Evolutionary conservation across 2,888 invertebrate species (phyloP), one percentile per base, ranked within the genome.

Genomic region (Furcula furcula): DNA sequence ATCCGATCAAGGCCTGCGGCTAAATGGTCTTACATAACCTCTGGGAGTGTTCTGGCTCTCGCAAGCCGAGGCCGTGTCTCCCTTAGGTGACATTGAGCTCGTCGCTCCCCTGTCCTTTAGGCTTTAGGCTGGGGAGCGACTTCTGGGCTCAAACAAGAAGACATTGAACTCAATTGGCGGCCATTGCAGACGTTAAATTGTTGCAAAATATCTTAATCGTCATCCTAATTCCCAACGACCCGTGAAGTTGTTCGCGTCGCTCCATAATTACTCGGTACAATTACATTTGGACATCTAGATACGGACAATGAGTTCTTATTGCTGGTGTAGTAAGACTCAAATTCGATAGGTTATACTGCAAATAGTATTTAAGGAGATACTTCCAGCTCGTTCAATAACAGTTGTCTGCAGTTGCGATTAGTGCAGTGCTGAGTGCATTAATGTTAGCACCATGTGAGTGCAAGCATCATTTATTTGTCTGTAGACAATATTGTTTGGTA

Each of bases 351-450:
- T 39, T 34, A 13, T 12, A 12, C 45, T 28, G 43, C 31, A 45
- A 26, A 26, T 11, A 21, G 25, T n/a, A 37, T 41, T 41, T 44
- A 29, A 23, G 13, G 46, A 48, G 50, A 51, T 40, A 51, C 57
- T 48, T 45, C 52, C 59, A 70, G 69, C 62, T 55, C 70, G 74
- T 76, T 76, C 80, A 76, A 74, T 76, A 76, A 79, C 80, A 77
- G 76, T 50, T 47, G 73, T 69, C 75, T 82, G 83, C 72, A 66
- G 63, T 71, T 58, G 67, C 70, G 69, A 81, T 80, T 73, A 81
- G 67, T 62, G 61, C 52, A 57, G 51, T 55, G 68, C 61, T 64
- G 66, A 61, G 61, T 54, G 55, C 53, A 53, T 50, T 74, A 67
- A 70, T 68, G 65, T 64, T 55, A 63, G 65, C 59, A 63, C 53